Evolutionary conservation across 2,888 invertebrate species (phyloP), one percentile per base, ranked within the genome.

Genomic region (Volucella bombylans): DNA sequence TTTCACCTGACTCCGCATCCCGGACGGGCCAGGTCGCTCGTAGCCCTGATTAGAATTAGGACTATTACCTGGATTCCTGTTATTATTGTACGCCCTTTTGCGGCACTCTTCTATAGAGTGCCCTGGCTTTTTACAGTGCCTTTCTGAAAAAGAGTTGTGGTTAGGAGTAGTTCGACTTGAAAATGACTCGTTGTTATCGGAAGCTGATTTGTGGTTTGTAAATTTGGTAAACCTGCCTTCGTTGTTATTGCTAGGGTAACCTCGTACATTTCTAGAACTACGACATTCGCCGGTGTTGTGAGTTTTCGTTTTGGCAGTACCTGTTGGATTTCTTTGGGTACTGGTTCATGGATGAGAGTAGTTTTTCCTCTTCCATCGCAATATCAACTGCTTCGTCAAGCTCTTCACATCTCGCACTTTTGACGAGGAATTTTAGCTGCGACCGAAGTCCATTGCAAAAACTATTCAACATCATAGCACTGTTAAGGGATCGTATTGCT

Each of bases 11-110:
- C 18, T 1, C 18, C 18, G 11, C 49, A 49, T 49, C 3, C 49
- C 49, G 49, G 49, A 49, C 49, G 49, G 49, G 49, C 49, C 49
- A 49, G 49, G 49, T 49, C 49, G 49, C 49, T 12, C 49, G n/a
- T n/a, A 49, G 49, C 10, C 49, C 49, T 12, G 49, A 49, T 49
- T 49, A 8, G 9, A 49, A 49, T n/a, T 49, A n/a, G n/a, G n/a
- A 49, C 49, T 49, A 49, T 49, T 11, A 49, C 49, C 49, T 49
- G 49, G 14, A 49, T 11, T 49, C 14, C 9, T 23, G 18, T 23
- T 23, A 23, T 23, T 23, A 23, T 23, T 23, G 18, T 3, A 18
- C 18, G 18, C 18, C 18, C 2, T 3, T 23, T 23, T 23, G 18
- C 18, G 18, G 18, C 18, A 23, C 18, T 23, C 18, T 2, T 23